Conservation (phyloP, 1,140 invertebrate genomes). For the Drosophila funebris region DNA sequence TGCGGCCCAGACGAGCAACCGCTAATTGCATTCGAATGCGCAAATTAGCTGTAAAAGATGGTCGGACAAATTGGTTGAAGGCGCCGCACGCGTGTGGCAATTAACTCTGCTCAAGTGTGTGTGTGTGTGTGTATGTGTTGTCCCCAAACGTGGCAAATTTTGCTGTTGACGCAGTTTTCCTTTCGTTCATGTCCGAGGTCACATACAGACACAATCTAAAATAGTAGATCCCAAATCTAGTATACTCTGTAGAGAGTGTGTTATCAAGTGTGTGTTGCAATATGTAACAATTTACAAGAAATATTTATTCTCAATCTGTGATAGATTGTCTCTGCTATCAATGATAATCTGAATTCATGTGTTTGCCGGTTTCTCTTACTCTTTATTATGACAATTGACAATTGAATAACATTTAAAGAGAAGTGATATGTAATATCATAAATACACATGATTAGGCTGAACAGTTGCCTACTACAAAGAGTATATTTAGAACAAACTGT, state of each 20-base stretch:
- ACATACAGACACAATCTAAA: slow-evolving; percentile 8
- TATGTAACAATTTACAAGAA: neutral
- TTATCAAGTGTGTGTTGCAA: neutral
- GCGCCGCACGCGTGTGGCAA: slow-evolving; percentile 39
- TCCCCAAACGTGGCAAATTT: slow-evolving; percentile 5
- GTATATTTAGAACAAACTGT: no score
- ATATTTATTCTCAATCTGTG: neutral
- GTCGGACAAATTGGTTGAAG: slow-evolving; percentile 7
- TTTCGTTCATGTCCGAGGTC: neutral
- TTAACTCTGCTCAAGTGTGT: slow-evolving; percentile 30
- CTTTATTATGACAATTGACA: no score
- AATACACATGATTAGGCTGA: no score
- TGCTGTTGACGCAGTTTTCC: neutral
- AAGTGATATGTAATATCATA: no score
- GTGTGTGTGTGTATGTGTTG: neutral
- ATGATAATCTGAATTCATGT: no score
- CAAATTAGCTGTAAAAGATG: slow-evolving; percentile 48
- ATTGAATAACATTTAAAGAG: no score
- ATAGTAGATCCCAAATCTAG: slow-evolving; percentile 10
- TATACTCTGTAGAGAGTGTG: no score
- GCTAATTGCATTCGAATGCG: slow-evolving; percentile 49
- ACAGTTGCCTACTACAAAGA: no score
- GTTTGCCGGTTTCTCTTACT: no score
- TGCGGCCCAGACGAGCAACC: neutral
- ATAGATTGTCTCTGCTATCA: no score